Conservation (phyloP, 2,113 vertebrate species). For the Cynopterus brachyotis region DNA sequence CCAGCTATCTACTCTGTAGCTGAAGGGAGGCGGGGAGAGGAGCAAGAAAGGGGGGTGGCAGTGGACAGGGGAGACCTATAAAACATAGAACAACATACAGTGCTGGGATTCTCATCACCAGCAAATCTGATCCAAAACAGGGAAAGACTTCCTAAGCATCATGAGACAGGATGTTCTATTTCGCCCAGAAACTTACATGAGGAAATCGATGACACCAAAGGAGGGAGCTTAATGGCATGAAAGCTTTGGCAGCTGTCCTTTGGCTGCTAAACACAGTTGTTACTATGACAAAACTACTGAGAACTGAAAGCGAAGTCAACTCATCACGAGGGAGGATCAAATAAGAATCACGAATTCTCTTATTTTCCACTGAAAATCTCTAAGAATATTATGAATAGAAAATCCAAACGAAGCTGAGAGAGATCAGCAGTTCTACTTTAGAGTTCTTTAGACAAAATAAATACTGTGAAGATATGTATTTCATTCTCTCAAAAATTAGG, state of each 20-base stretch:
- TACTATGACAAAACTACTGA: constrained; percentile 54
- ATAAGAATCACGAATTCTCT: neutral
- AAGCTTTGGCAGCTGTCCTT: constrained; percentile 41
- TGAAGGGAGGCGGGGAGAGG: accelerated
- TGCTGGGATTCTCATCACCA: constrained; percentile 56
- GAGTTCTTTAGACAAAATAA: constrained; percentile 25
- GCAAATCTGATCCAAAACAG: constrained; percentile 39
- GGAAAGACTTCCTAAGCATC: constrained; percentile 53
- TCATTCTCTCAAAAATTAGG: neutral
- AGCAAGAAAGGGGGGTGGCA: neutral
- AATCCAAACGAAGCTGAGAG: neutral
- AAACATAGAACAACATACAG: neutral
- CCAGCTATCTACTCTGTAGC: neutral
- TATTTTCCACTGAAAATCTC: constrained; percentile 30
- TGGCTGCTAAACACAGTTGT: constrained; percentile 42
- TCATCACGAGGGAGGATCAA: constrained; percentile 23
- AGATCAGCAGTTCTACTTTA: neutral
- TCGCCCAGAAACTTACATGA: constrained; percentile 53
- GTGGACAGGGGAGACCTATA: neutral
- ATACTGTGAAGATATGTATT: neutral
- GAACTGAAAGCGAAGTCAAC: constrained; percentile 24
- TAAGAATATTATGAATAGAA: neutral
- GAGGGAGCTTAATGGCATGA: neutral
- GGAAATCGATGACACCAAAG: constrained; percentile 35
- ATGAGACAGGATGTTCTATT: constrained; percentile 51